phyloP scores from a whole-genome alignment of 2,113 vertebrate genomes.

The Tachysurus fulvidraco region DNA sequence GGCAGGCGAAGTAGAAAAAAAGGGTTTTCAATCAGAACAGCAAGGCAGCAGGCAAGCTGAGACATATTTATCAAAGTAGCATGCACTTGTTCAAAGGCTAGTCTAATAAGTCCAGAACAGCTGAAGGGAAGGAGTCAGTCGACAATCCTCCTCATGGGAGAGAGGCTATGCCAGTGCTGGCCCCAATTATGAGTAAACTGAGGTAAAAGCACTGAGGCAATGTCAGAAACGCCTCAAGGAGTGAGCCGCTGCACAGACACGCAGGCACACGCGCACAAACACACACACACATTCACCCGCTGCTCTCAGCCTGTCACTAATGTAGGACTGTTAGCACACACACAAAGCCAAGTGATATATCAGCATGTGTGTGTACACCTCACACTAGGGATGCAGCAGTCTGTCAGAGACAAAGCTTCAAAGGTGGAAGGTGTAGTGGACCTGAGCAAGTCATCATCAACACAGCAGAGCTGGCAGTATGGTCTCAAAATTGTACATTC shows the following conservation, averaged over 20 bases:
- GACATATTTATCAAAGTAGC: constrained; percentile 43
- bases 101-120: constrained; percentile 50
- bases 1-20: constrained; percentile 26
- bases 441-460: constrained; percentile 17
- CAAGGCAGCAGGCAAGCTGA: constrained; percentile 27
- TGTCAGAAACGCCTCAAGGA: constrained; percentile 49
- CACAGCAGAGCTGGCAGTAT: not conserved
- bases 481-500: not conserved
- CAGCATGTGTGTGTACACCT: constrained; percentile 31
- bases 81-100: constrained; percentile 38
- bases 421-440: not conserved
- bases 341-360: constrained; percentile 18
- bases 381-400: constrained; percentile 21
- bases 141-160: constrained; percentile 56
- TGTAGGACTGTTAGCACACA: constrained; percentile 34
- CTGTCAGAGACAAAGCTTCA: constrained; percentile 22
- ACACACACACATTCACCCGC: constrained; percentile 7
- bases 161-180: constrained; percentile 65
- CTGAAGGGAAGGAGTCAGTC: constrained; percentile 51
- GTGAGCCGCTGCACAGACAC: constrained; percentile 9
- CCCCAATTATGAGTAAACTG: constrained; percentile 69
- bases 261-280: not conserved
- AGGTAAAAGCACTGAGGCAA: constrained; percentile 51
- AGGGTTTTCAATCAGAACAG: constrained; percentile 27
- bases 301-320: constrained; percentile 27